These are phyloP conservation scores for Phallusia fumigata DNA, from an alignment of 23 tunicate genomes.

Conservation along the genomic window DNA sequence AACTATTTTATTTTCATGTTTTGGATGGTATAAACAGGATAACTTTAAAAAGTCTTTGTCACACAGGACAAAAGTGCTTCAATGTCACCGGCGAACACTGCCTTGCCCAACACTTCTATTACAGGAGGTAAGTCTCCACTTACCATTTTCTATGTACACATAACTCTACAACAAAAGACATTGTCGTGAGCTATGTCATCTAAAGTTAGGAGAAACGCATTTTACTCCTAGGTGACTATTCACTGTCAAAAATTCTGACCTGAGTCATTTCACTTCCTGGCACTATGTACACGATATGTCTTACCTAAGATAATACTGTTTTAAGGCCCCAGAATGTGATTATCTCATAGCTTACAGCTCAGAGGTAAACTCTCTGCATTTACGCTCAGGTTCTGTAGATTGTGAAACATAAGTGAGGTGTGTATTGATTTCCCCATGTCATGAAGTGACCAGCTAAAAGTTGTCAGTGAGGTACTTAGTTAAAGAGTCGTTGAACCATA, in stretches of 20 bases:
- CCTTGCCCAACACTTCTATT: not conserved
- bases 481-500: constrained; percentile 2
- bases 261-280: not conserved
- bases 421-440: not conserved
- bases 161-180: too few species aligned
- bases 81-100: not conserved
- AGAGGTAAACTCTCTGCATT: not conserved
- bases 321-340: too few species aligned
- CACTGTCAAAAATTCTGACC: not conserved
- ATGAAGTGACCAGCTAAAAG: not conserved
- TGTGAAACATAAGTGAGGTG: not conserved
- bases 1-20: too few species aligned
- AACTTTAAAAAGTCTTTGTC: too few species aligned
- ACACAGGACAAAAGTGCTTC: not conserved
- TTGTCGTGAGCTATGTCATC: not conserved
- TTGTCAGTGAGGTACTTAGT: not conserved
- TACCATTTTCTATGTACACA: too few species aligned
- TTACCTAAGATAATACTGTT: too few species aligned
- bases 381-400: not conserved
- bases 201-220: not conserved
- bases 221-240: not conserved
- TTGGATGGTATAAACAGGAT: too few species aligned
- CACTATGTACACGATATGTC: not conserved
- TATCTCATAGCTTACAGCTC: too few species aligned
- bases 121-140: not conserved